These are phyloP conservation scores for Torymus tubicola DNA, from an alignment of 2,888 invertebrate genomes.

Conservation along the genomic window DNA sequence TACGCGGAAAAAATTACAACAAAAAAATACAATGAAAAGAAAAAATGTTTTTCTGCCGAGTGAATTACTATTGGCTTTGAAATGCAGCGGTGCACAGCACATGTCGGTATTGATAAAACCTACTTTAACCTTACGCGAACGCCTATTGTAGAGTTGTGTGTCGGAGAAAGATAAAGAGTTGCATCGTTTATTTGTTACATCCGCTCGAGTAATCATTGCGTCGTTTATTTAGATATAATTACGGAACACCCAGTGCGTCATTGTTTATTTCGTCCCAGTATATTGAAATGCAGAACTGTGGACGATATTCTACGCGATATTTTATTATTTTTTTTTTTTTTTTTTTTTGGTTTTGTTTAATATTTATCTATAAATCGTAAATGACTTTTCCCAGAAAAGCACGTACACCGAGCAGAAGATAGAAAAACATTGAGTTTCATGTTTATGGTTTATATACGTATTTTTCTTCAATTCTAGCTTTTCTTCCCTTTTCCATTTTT, in stretches of 20 bases:
- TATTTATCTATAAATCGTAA: conserved; percentile 37
- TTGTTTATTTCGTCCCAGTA: conserved; percentile 13
- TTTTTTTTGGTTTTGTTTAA: background rate
- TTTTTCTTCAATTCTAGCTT: background rate
- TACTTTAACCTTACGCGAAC: conserved; percentile 19
- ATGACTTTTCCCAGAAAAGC: conserved; percentile 56
- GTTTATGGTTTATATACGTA: conserved; percentile 22
- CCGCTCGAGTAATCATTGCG: background rate
- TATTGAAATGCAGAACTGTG: conserved; percentile 12
- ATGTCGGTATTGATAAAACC: conserved; percentile 35
- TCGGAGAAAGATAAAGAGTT: conserved; percentile 1
- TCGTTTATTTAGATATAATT: conserved; percentile 1
- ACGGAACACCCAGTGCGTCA: conserved; percentile 38
- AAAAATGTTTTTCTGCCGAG: background rate
- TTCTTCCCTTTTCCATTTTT: background rate
- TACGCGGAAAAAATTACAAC: too few species aligned
- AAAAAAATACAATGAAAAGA: too few species aligned
- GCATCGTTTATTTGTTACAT: background rate
- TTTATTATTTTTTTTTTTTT: too few species aligned
- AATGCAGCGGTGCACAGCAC: conserved; percentile 39
- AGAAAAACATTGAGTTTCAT: conserved; percentile 52
- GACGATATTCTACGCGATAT: too few species aligned
- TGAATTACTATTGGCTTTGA: conserved; percentile 47
- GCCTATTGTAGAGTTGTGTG: conserved; percentile 3
- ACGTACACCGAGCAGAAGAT: conserved; percentile 52